Evolutionary conservation across 2,113 vertebrate species (phyloP).

Genomic region (Syngnathus scovelli): DNA sequence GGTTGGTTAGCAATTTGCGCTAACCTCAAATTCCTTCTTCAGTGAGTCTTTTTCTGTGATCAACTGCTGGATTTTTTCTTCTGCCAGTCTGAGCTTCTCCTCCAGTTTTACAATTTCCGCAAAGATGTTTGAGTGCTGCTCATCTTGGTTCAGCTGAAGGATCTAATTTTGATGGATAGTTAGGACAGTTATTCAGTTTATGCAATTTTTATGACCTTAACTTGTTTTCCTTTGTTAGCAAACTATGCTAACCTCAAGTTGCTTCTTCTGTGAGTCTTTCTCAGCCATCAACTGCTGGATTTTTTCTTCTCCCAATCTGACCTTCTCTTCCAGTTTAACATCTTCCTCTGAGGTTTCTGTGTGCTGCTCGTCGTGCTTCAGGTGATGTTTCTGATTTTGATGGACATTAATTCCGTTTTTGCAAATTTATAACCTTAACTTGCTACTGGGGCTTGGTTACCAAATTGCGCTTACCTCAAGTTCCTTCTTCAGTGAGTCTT

Average conservation of each 20-base stretch:
- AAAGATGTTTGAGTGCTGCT: too few relatives aligned
- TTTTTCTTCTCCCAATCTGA: constrained; percentile 65
- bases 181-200: too few relatives aligned
- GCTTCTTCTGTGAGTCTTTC: not conserved
- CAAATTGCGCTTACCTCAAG: not conserved
- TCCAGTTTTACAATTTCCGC: not conserved
- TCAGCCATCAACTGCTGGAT: constrained; percentile 75
- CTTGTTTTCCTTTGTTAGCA: too few relatives aligned
- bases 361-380: not conserved
- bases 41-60: not conserved
- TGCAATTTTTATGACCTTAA: too few relatives aligned
- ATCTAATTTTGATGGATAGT: not conserved
- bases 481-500: not conserved
- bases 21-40: not conserved
- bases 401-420: too few relatives aligned
- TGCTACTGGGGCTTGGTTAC: too few relatives aligned
- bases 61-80: constrained; percentile 1
- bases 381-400: constrained; percentile 45
- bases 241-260: not conserved
- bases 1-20: too few relatives aligned
- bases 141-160: too few relatives aligned
- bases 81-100: not conserved
- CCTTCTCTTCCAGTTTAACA: constrained; percentile 72
- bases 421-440: too few relatives aligned
- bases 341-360: constrained; percentile 37